Conservation (phyloP, 2,113 vertebrate genomes). For the Cercopithecus mona region DNA sequence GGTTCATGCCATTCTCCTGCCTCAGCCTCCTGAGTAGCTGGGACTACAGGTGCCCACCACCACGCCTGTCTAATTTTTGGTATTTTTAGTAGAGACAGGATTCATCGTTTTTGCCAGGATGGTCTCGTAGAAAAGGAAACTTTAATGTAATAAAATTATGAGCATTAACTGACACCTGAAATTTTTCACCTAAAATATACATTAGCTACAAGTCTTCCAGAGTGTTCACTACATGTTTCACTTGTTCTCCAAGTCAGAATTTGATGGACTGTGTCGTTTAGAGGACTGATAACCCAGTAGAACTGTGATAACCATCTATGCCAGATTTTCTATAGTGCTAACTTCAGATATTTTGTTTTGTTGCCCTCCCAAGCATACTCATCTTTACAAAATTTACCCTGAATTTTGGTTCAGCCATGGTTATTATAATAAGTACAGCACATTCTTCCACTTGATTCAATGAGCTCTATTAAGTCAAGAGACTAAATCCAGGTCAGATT, state of each 20-base stretch:
- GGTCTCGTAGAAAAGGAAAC: background rate
- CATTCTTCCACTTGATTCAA: slow-evolving; percentile 8
- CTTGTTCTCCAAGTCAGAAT: background rate
- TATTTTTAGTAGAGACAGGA: no score
- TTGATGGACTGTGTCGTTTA: background rate
- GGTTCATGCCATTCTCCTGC: no score
- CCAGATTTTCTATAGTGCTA: background rate
- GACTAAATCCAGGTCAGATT: slow-evolving; percentile 56
- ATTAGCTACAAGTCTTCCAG: background rate
- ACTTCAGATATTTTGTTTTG: background rate
- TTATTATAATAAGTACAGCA: background rate
- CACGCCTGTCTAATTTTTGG: no score
- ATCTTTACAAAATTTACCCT: slow-evolving; percentile 3
- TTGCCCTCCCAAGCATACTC: background rate
- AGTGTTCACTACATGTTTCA: background rate
- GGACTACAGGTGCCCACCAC: no score
- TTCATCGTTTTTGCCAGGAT: no score
- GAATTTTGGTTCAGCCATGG: background rate
- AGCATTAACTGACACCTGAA: background rate
- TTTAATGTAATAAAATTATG: background rate
- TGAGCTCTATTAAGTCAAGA: slow-evolving; percentile 39
- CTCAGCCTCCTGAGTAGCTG: no score
- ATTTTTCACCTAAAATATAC: background rate
- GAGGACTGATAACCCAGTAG: background rate
- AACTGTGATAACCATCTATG: background rate